Evolutionary conservation across 30 jellyfish, hydroid and myxozoan species (phyloP).

Genomic region (Rhopilema esculentum): DNA sequence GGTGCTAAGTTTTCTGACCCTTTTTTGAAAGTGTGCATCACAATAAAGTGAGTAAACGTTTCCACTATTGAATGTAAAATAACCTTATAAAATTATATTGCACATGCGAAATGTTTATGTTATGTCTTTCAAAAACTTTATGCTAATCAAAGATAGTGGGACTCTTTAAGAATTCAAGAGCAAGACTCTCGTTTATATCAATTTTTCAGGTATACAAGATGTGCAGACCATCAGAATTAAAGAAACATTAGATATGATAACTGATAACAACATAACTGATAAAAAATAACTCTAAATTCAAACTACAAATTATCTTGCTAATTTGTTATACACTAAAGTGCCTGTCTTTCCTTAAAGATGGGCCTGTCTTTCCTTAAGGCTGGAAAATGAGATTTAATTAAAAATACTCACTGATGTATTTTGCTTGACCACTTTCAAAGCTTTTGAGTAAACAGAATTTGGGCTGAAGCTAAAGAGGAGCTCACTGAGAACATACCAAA

Average conservation of each 20-base stretch:
- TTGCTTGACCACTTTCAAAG: conserved; percentile 71
- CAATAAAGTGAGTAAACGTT: not conserved
- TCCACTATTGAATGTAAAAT: not conserved
- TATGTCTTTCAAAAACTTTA: not conserved
- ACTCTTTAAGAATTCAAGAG: not conserved
- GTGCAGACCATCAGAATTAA: too few relatives aligned
- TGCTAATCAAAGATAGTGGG: not conserved
- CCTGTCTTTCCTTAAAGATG: not conserved
- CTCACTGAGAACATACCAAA: conserved; percentile 97
- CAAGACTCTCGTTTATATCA: too few relatives aligned
- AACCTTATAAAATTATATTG: too few relatives aligned
- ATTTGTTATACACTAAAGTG: too few relatives aligned
- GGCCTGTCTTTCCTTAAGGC: not conserved
- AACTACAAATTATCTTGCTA: too few relatives aligned
- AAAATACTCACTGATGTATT: conserved; percentile 50
- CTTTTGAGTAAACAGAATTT: conserved; percentile 96
- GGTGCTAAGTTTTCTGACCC: too few relatives aligned
- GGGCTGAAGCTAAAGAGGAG: conserved; percentile 96
- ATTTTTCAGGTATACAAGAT: too few relatives aligned
- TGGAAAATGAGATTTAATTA: not conserved
- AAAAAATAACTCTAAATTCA: too few relatives aligned
- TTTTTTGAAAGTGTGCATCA: too few relatives aligned
- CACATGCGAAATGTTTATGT: too few relatives aligned
- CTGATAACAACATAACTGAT: not conserved
- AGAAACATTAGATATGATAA: too few relatives aligned